Base-by-base conservation (phyloP, 1,140 invertebrate genomes). In the Luehdorfia chinensis region DNA sequence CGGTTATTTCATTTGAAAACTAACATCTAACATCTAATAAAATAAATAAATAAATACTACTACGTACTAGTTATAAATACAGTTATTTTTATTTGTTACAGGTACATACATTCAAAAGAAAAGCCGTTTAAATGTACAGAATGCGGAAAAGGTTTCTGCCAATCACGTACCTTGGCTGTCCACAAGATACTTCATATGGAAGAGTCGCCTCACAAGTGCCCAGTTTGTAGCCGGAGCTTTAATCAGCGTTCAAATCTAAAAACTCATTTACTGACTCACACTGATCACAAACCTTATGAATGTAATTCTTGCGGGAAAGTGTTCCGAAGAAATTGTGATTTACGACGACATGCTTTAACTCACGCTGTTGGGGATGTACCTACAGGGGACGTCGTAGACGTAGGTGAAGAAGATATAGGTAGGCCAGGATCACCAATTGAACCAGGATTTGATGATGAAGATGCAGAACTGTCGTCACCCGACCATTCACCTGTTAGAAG, bases 101-200 rank as follows among this genome's bases (percentile, higher is more conserved):
- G 95, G 70, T 98, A 97, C 86, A 98, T 98, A 54, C 97, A 99
- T 88, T 96, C 95, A 31, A 98, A 98, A 76, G 96, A 98, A 78
- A 98, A 98, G 76, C 97, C 97, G 0, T 99, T 97, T 88, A 98
- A 97, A 71, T 99, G 97, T 78, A 91, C 89, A 1, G 95, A 97
- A 62, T 99, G 97, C 76, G 96, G 96, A 1, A 98, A 98, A 87
- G 97, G 96, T 2, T 99, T 99, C 79, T 98, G 97, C 72, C 97
- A 98, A 70, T 96, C 95, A 3, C 87, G 97, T 18, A 98, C 97
- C 2, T 87, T 99, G 51, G 95, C 96, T 0, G 95, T 97, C 0
- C 97, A 99, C 85, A 95, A 94, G 77, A 95, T 96, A 48, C 89
- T 95, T 1, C 96, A 97, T 65, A 90, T 95, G 90, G 95, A 97